Conservation (phyloP, 2,888 invertebrate species). For the Aphodius granarius region DNA sequence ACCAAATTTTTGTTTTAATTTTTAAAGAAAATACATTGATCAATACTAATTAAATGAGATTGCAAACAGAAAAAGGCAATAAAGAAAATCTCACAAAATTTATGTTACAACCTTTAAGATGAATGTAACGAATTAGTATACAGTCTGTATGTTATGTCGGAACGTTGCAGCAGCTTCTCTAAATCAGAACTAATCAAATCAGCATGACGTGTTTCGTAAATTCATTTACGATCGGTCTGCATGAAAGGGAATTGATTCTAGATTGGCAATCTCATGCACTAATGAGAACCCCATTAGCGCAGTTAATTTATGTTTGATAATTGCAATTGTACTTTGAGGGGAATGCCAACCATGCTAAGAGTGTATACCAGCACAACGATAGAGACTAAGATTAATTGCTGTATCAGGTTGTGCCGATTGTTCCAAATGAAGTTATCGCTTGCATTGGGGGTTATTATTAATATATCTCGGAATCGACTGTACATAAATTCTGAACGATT, state of each 20-base stretch:
- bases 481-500: background rate
- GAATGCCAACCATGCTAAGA: background rate
- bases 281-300: background rate
- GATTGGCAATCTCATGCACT: background rate
- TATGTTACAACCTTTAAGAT: too few relatives aligned
- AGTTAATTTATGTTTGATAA: background rate
- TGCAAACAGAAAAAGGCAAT: too few relatives aligned
- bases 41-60: too few relatives aligned
- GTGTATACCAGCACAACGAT: background rate
- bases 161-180: too few relatives aligned
- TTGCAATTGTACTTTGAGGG: background rate
- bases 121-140: too few relatives aligned
- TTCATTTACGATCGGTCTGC: background rate
- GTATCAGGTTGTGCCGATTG: background rate
- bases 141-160: too few relatives aligned
- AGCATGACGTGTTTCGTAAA: background rate
- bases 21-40: too few relatives aligned
- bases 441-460: background rate
- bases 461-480: background rate
- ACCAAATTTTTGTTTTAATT: too few relatives aligned
- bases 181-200: too few relatives aligned
- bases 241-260: background rate
- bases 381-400: background rate
- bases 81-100: too few relatives aligned
- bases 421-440: background rate